Evolutionary conservation across 2,113 vertebrate genomes (phyloP).

Genomic region (Sylvilagus bachmani): DNA sequence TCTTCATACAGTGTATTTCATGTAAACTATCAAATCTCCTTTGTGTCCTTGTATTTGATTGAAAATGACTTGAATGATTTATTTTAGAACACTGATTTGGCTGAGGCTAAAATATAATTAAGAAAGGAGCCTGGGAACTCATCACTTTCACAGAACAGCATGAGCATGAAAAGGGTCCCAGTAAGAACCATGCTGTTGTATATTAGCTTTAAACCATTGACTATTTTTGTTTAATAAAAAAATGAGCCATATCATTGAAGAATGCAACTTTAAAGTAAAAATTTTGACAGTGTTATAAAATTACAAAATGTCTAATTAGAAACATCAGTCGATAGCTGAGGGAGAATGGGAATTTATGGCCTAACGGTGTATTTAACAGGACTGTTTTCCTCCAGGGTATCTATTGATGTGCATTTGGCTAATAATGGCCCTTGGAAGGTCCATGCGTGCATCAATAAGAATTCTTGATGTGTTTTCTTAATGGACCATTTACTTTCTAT

Average conservation of each 20-base stretch:
- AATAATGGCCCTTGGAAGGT: conserved; percentile 70
- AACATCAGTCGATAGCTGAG: conserved; percentile 42
- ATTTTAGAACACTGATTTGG: not conserved
- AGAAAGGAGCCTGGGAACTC: not conserved
- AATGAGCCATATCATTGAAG: conserved; percentile 34
- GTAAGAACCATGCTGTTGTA: not conserved
- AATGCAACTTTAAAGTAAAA: conserved; percentile 45
- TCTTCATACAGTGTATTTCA: not conserved
- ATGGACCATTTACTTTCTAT: conserved; percentile 83
- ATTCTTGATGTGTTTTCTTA: conserved; percentile 77
- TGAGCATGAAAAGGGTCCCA: not conserved
- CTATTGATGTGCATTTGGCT: conserved; percentile 66
- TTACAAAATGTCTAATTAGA: conserved; percentile 66
- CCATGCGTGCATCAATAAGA: conserved; percentile 68
- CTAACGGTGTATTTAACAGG: conserved; percentile 67
- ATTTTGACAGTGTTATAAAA: conserved; percentile 26
- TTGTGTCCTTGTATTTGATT: not conserved
- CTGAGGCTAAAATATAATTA: not conserved
- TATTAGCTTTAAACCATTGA: not conserved
- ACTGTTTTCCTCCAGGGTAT: conserved; percentile 66
- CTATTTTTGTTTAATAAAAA: conserved; percentile 36
- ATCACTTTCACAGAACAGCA: not conserved
- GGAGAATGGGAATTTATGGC: conserved; percentile 54
- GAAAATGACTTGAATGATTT: not conserved
- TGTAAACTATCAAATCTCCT: not conserved